phyloP scores from a whole-genome alignment of 1,140 invertebrate species.

The Cryptotermes secundus region DNA sequence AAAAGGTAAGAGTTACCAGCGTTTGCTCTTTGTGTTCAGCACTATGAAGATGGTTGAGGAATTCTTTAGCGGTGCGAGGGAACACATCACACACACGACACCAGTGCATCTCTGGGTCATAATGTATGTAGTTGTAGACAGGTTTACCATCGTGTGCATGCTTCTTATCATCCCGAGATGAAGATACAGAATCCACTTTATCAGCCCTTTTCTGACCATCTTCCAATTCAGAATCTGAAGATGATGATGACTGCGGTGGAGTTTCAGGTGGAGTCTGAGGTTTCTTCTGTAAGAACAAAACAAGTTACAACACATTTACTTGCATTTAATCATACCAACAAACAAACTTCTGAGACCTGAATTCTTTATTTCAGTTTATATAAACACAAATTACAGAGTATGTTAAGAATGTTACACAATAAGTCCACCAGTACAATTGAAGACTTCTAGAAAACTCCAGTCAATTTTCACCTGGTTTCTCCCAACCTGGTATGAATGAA shows the following conservation, averaged over 20 bases:
- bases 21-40: conserved; percentile 68
- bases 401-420: background rate
- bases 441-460: background rate
- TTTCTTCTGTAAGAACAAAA: background rate
- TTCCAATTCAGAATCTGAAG: background rate
- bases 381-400: too few species aligned
- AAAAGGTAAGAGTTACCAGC: conserved; percentile 46
- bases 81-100: conserved; percentile 82
- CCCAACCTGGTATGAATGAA: background rate
- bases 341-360: background rate
- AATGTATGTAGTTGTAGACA: conserved; percentile 76
- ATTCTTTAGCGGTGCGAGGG: conserved; percentile 80
- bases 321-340: background rate
- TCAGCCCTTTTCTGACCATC: background rate
- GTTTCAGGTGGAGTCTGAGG: conserved; percentile 12
- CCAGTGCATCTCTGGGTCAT: conserved; percentile 87
- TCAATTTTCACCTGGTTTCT: background rate
- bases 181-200: background rate
- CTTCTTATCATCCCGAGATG: background rate
- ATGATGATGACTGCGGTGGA: background rate
- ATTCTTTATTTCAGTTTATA: background rate
- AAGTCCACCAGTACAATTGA: background rate
- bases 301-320: background rate
- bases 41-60: conserved; percentile 78
- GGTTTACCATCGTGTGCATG: conserved; percentile 34